Evolutionary conservation across 1,140 invertebrate genomes (phyloP), one percentile per base, ranked within the genome.

Genomic region (Stenopsyche tienmushanensis): DNA sequence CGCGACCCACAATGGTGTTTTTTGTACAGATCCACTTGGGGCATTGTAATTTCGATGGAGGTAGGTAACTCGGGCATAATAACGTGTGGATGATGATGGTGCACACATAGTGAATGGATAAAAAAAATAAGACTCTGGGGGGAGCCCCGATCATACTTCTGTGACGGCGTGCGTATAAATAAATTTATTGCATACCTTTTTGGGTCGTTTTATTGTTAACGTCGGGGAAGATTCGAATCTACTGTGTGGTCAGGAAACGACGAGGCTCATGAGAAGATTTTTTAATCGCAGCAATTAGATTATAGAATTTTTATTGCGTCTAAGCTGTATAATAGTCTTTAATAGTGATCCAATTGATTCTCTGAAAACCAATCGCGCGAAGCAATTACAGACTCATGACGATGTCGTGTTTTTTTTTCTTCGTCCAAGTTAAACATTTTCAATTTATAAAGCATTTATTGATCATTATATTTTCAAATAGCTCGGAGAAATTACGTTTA

Each of bases 101-200:
- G 34, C 54, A 57, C 54, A 57, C 34, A 57, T 57, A 41, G 24
- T 42, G 34, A 24, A 57, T 57, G 34, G 29, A 34, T 34, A 34
- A 13, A 34, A 34, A 34, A 5, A 7, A 34, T 5, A 34, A 5
- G 29, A 53, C 15, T 41, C 17, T 34, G 26, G 24, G 57, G 54
- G 57, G 29, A 53, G 57, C 64, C 23, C 21, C 39, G 23, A 39
- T 26, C 44, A 18, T 50, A 13, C 10, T 50, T n/a, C n/a, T n/a
- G n/a, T n/a, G n/a, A 41, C 57, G 55, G 34, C 47, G 21, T 42
- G 39, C 49, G 66, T 64, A 60, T 67, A 67, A 64, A 64, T 67
- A 67, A 64, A 67, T 67, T 67, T 67, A 67, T 67, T 60, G 62
- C 66, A 47, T 57, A 60, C 66, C 66, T 67, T 64, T 49, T 57